Evolutionary conservation across 1,140 invertebrate species (phyloP).

Genomic region (Drosophila biarmipes): DNA sequence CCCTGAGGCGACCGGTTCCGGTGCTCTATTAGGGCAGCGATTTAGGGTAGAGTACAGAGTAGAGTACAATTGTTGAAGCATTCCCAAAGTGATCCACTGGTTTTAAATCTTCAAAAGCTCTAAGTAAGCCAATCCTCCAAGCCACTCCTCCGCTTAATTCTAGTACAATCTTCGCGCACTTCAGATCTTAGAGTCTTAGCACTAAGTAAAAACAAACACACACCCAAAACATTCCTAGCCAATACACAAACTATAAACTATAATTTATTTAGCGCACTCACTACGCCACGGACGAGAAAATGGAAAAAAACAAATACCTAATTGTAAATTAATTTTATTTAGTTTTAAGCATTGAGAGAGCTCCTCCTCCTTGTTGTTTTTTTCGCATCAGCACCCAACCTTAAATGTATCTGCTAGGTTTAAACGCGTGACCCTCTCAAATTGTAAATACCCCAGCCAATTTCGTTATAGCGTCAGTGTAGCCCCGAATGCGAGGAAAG

Average conservation of each 20-base stretch:
- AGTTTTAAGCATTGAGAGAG: constrained; percentile 64
- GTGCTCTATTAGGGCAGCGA: constrained; percentile 85
- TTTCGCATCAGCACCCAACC: constrained; percentile 41
- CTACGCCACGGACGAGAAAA: constrained; percentile 11
- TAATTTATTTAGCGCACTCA: constrained; percentile 72
- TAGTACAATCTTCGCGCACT: constrained; percentile 72
- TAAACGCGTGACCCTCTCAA: constrained; percentile 42
- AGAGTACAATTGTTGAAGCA: constrained; percentile 81
- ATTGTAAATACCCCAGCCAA: constrained; percentile 70
- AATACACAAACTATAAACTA: constrained; percentile 59
- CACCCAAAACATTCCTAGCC: constrained; percentile 72
- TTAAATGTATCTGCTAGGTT: constrained; percentile 49
- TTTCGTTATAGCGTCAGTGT: constrained; percentile 61
- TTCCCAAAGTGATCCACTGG: constrained; percentile 83
- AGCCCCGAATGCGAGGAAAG: constrained; percentile 38
- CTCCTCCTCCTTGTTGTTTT: constrained; percentile 73
- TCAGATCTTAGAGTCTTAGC: constrained; percentile 34
- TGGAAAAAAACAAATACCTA: constrained; percentile 44
- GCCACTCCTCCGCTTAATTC: constrained; percentile 56
- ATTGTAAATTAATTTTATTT: constrained; percentile 81
- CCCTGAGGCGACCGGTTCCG: constrained; percentile 86
- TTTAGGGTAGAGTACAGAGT: constrained; percentile 64
- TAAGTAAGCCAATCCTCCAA: constrained; percentile 70
- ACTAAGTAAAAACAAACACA: constrained; percentile 15
- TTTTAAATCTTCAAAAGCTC: constrained; percentile 84